A percentile compares a stretch with the other conserved stretches of the same genome.
phyloP scores from a whole-genome alignment of 2,797 vertebrate genomes.

The Prionace glauca region DNA sequence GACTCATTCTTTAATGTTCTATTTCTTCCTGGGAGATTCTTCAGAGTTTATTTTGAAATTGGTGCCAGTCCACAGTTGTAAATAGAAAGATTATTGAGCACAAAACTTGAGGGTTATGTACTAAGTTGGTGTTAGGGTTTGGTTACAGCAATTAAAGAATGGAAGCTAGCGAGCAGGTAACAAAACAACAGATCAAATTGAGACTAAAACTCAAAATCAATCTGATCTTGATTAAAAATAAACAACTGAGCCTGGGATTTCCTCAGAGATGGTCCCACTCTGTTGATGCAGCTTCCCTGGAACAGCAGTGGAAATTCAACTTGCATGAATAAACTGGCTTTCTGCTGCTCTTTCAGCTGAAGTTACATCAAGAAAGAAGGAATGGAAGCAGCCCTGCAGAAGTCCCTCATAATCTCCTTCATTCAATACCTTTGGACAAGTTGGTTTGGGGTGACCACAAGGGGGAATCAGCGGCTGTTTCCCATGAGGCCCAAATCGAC shows the following conservation, averaged over 20 bases:
- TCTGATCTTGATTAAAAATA: background rate
- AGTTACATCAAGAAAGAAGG: too few relatives aligned
- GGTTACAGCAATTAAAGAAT: background rate
- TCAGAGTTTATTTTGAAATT: background rate
- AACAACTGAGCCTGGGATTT: background rate
- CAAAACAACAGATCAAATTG: background rate
- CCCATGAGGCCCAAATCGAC: too few relatives aligned
- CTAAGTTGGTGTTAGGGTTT: background rate
- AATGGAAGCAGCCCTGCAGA: too few relatives aligned
- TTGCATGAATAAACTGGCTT: too few relatives aligned
- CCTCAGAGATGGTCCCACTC: background rate
- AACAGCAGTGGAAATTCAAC: background rate
- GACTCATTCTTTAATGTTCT: background rate
- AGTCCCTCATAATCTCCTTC: too few relatives aligned
- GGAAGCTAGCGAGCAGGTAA: background rate
- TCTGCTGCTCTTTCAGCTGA: too few relatives aligned
- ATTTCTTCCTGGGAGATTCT: background rate
- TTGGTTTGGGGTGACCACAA: too few relatives aligned
- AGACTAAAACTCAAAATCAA: background rate
- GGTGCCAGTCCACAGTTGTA: background rate
- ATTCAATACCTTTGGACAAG: too few relatives aligned
- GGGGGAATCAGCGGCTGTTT: too few relatives aligned
- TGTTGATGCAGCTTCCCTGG: background rate
- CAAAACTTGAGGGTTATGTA: background rate
- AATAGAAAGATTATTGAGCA: background rate